Evolutionary conservation across 2,888 invertebrate genomes (phyloP).

Genomic region (Tortrix viridana): DNA sequence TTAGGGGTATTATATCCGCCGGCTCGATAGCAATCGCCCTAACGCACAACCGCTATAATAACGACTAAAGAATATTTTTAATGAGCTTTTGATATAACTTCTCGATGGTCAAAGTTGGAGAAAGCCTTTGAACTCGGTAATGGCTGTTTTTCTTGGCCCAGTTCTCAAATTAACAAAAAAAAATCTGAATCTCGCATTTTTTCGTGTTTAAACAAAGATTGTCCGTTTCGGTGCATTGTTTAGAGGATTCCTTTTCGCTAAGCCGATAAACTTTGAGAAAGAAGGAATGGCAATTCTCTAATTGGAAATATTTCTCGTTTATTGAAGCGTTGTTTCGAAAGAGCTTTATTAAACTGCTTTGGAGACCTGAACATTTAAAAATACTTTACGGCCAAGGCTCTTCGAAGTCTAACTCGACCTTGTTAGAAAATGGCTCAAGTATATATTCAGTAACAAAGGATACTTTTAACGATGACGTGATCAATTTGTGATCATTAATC

Average conservation of each 20-base stretch:
- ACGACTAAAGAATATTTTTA: slow-evolving; percentile 53
- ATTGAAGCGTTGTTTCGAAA: background rate
- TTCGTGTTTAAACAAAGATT: slow-evolving; percentile 14
- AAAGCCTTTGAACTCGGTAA: slow-evolving; percentile 54
- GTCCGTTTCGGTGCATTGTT: slow-evolving; percentile 24
- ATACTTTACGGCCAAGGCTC: background rate
- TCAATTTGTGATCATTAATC: too few relatives aligned
- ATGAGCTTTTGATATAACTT: slow-evolving; percentile 51
- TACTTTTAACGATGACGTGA: too few relatives aligned
- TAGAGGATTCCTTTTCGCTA: slow-evolving; percentile 13
- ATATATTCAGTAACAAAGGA: too few relatives aligned
- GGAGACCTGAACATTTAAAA: background rate
- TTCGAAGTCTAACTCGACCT: too few relatives aligned
- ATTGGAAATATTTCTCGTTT: slow-evolving; percentile 10
- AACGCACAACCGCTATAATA: slow-evolving; percentile 31
- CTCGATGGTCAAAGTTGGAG: slow-evolving; percentile 54
- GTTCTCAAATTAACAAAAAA: slow-evolving; percentile 26
- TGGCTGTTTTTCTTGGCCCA: slow-evolving; percentile 50
- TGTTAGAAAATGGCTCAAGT: too few relatives aligned
- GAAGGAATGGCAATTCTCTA: slow-evolving; percentile 8
- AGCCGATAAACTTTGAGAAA: slow-evolving; percentile 11
- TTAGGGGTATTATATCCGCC: background rate
- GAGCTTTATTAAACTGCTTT: background rate
- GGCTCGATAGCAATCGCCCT: slow-evolving; percentile 21
- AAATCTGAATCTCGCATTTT: slow-evolving; percentile 21